Evolutionary conservation across 2,888 invertebrate species (phyloP), one percentile per base, ranked within the genome.

Genomic region (Lasioglossum lativentre): DNA sequence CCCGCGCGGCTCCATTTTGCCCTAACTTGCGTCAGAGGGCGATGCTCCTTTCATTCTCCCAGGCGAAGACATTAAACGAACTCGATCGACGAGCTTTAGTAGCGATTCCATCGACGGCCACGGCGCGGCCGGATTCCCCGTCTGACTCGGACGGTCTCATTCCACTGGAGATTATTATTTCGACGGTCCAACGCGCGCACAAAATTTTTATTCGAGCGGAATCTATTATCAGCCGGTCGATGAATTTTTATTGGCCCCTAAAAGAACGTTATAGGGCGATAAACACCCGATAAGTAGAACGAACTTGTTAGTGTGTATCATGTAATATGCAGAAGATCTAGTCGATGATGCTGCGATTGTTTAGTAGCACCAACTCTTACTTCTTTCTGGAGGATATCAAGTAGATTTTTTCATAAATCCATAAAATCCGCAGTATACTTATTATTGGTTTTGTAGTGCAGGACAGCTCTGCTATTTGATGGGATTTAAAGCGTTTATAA

Each of bases 211-310:
- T 77, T 85, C 59, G 77, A 14, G 70, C 40, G 30, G 59, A 34
- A 66, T 79, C 83, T 59, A 56, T 83, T 75, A 79, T 66, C 78
- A 14, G 80, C 80, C 88, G 85, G 82, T 87, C 80, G 88, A 77
- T 84, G 82, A 90, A 90, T 85, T 91, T 90, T 91, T 89, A 90
- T 89, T 89, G 84, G 83, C 78, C 85, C 86, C 90, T 91, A 90
- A 91, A 91, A 85, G 84, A 71, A 91, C 73, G 78, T 78, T 40
- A 19, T 16, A 27, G 30, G 63, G 16, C 16, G 19, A 63, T 30
- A 34, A 63, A 63, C 16, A 8, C 30, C 30, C 19, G 63, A 16
- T 16, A 63, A 63, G 16, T 19, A 30, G 63, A 30, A 56, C 56
- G 56, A 56, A 56, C 56, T 56, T 56, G 56, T 56, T 56, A n/a